phyloP scores from a whole-genome alignment of 2,113 vertebrate genomes.

The Callipepla californica region DNA sequence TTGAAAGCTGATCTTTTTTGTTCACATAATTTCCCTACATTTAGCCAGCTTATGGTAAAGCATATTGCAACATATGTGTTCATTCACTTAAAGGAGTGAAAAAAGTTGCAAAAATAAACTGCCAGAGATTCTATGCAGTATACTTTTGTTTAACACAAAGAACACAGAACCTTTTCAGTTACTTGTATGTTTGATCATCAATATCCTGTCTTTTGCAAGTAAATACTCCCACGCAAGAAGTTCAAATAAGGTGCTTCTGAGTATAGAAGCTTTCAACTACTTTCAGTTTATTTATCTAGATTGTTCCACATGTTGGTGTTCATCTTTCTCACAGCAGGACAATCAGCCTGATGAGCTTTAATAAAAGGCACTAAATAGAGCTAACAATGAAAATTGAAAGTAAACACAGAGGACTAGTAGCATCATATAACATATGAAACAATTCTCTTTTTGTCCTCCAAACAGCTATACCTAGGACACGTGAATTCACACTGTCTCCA shows the following conservation, averaged over 20 bases:
- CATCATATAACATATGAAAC: background rate
- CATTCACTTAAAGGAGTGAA: background rate
- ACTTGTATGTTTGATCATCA: constrained; percentile 38
- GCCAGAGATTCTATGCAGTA: background rate
- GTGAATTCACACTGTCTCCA: background rate
- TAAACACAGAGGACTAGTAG: constrained; percentile 11
- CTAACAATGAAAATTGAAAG: constrained; percentile 10
- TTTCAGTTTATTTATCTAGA: constrained; percentile 46
- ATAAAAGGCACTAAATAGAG: constrained; percentile 16
- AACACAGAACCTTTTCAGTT: background rate
- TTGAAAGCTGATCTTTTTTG: constrained; percentile 9
- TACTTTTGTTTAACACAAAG: constrained; percentile 7
- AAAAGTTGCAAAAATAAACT: constrained; percentile 4
- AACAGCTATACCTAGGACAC: background rate
- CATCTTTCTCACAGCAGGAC: constrained; percentile 15
- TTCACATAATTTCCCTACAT: background rate
- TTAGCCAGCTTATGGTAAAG: background rate
- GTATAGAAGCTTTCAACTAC: constrained; percentile 18
- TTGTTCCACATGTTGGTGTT: background rate
- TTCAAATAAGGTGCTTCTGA: constrained; percentile 24
- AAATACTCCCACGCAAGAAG: constrained; percentile 49
- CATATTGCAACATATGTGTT: background rate
- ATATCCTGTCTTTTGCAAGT: constrained; percentile 53
- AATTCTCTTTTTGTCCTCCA: background rate
- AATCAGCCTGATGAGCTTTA: background rate